Conservation (phyloP, 2,113 vertebrate genomes). For the Eleginops maclovinus region DNA sequence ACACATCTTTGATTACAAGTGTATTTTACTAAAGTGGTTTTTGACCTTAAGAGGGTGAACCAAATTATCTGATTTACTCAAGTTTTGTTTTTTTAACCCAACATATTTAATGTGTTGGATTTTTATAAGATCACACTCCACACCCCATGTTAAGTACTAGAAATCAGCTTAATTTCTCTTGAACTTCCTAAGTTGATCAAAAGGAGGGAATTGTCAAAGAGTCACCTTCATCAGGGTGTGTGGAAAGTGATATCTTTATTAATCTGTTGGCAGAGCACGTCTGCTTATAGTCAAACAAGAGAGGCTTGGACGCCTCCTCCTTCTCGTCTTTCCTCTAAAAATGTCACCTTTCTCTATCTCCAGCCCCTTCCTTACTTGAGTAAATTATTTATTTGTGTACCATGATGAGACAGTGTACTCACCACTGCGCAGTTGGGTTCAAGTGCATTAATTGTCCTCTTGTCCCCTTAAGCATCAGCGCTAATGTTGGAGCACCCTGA, state of each 20-base stretch:
- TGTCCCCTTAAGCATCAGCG: conserved; percentile 13
- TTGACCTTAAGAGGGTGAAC: not conserved
- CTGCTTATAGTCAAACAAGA: conserved; percentile 38
- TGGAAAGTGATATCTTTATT: conserved; percentile 23
- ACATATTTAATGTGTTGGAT: not conserved
- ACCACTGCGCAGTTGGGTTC: conserved; percentile 9
- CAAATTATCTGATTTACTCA: not conserved
- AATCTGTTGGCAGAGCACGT: conserved; percentile 24
- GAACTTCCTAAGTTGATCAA: not conserved
- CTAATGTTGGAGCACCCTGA: conserved; percentile 5
- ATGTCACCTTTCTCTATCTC: conserved; percentile 26
- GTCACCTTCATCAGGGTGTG: conserved; percentile 1
- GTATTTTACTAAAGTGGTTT: not conserved
- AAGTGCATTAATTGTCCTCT: conserved; percentile 28
- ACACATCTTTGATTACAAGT: not conserved
- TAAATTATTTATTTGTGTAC: too few relatives aligned
- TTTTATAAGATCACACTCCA: too few relatives aligned
- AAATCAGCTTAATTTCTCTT: not conserved
- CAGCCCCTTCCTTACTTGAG: not conserved
- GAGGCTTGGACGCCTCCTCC: conserved; percentile 4
- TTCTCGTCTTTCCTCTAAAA: not conserved
- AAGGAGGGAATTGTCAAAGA: not conserved
- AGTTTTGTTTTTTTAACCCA: not conserved
- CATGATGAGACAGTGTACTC: not conserved
- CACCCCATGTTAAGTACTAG: not conserved